Base-by-base conservation (phyloP, 2,797 vertebrate genomes). In the Anableps anableps region DNA sequence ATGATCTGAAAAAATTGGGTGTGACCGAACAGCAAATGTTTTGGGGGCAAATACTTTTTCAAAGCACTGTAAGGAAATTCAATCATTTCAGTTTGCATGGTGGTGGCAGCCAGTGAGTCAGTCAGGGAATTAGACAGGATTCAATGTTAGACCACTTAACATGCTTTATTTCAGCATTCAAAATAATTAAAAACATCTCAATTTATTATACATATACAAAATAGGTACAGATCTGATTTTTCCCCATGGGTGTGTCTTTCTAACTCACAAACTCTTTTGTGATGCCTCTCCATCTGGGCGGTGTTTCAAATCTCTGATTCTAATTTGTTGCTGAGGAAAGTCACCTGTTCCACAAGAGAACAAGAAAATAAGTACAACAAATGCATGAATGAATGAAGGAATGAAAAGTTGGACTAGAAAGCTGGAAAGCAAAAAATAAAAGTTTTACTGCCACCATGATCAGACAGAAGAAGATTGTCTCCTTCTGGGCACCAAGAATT, bases 121-220 rank as follows among this genome's bases (percentile, higher is more conserved):
- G 80, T 88, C 88, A 93, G 83, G 88, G 86, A 92, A 92, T 85
- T 91, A 94, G 87, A 79, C 92, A 93, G 88, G 73, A 92, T 94
- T 93, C 92, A 92, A 90, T 58, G 85, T 96, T 96, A 97, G 97
- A 98, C 97, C 97, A 98, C 97, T 98, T 98, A 97, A 98, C 97
- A 98, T 99, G 98, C 98, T 99, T 99, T 99, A 99, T 99, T 99
- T 97, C 97, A 99, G 97, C 97, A 98, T 97, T 97, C 97, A 98
- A 96, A 97, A 99, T 98, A 98, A 98, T 98, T 99, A 98, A 98
- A 97, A 97, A 98, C 98, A 98, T 98, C 97, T 98, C 93, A 96
- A 97, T 97, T 97, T 98, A 97, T 98, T 97, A 97, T 98, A 99
- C 97, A 99, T 96, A 97, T 97, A 99, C 97, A 99, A 97, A 97